Conservation (phyloP, 2,113 vertebrate genomes). For the Falco punctatus region DNA sequence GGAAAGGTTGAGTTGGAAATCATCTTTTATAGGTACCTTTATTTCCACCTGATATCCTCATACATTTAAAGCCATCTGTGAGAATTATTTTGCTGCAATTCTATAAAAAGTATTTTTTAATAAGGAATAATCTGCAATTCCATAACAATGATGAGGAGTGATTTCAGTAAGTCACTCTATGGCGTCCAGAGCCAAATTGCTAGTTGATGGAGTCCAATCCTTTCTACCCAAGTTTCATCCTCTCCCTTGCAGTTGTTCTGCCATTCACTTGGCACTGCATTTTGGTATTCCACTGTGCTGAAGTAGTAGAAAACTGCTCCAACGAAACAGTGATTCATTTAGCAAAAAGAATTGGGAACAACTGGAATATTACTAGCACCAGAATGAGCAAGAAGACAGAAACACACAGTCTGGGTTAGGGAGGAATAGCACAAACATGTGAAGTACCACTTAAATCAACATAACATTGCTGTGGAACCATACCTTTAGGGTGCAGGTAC, state of each 20-base stretch:
- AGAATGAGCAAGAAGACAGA: neutral
- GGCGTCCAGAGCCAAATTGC: neutral
- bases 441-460: neutral
- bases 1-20: neutral
- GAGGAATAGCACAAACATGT: neutral
- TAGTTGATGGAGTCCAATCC: neutral
- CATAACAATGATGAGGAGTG: neutral
- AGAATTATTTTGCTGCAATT: neutral
- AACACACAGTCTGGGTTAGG: fast-evolving
- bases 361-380: neutral
- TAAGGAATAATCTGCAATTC: neutral
- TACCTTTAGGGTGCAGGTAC: neutral
- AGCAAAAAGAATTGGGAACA: neutral
- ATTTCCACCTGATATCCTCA: neutral
- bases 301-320: neutral
- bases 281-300: neutral
- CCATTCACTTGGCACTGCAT: neutral
- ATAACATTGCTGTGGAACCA: neutral
- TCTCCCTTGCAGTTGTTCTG: neutral
- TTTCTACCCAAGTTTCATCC: neutral
- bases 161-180: neutral
- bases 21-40: neutral
- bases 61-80: neutral
- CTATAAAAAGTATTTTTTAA: neutral
- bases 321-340: neutral